phyloP scores from a whole-genome alignment of 2,888 invertebrate species.

The Amphipoea oculea region DNA sequence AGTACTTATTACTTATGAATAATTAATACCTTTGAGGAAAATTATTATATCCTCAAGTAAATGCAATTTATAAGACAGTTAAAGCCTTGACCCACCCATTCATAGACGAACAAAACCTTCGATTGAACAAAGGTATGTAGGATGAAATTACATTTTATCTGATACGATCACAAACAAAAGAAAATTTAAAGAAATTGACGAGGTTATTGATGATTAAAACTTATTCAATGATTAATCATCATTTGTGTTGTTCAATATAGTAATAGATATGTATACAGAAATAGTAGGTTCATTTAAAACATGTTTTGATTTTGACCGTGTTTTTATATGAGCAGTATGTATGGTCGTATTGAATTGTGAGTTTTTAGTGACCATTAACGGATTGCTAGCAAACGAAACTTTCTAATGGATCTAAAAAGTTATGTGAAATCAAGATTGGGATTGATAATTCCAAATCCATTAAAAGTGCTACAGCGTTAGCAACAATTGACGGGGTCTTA shows the following conservation, averaged over 20 bases:
- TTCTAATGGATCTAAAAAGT: background rate
- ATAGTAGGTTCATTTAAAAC: slow-evolving; percentile 14
- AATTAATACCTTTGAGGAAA: slow-evolving; percentile 52
- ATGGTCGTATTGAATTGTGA: background rate
- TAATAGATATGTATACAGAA: slow-evolving; percentile 4
- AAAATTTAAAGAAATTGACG: slow-evolving; percentile 50
- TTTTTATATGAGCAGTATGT: background rate
- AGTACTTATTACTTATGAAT: slow-evolving; percentile 45
- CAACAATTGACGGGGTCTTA: background rate
- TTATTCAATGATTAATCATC: slow-evolving; percentile 42
- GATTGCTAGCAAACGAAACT: background rate
- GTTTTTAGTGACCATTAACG: background rate
- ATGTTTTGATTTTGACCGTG: background rate
- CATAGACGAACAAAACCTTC: slow-evolving; percentile 51
- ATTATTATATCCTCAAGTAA: slow-evolving; percentile 43
- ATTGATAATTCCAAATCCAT: background rate
- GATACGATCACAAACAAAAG: slow-evolving; percentile 53
- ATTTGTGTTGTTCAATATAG: slow-evolving; percentile 20
- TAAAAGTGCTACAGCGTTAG: background rate
- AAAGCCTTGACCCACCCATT: slow-evolving; percentile 58
- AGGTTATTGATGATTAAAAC: slow-evolving; percentile 42
- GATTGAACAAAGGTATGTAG: slow-evolving; percentile 50
- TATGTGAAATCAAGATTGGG: background rate
- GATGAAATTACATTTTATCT: slow-evolving; percentile 44
- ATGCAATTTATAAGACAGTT: slow-evolving; percentile 40